Evolutionary conservation across 2,888 invertebrate species (phyloP).

Genomic region (Lapara coniferarum): DNA sequence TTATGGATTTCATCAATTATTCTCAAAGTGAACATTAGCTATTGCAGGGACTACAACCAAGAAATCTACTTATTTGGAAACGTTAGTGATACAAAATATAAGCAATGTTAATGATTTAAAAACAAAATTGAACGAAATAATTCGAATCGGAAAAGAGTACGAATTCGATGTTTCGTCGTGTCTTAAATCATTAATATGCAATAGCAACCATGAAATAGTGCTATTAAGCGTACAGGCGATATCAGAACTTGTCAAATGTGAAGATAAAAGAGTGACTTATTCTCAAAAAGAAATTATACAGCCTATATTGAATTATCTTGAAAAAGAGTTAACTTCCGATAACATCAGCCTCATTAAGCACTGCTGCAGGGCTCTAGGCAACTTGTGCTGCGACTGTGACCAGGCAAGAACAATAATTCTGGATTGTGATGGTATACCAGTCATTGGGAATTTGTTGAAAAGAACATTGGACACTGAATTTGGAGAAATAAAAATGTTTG

Average conservation of each 20-base stretch:
- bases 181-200: slow-evolving; percentile 68
- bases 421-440: slow-evolving; percentile 75
- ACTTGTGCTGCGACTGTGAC: slow-evolving; percentile 95
- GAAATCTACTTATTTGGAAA: slow-evolving; percentile 71
- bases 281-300: slow-evolving; percentile 85
- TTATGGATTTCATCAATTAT: background rate
- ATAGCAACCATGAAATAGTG: slow-evolving; percentile 78
- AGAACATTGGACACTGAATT: slow-evolving; percentile 55
- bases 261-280: slow-evolving; percentile 88
- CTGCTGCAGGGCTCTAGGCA: slow-evolving; percentile 92
- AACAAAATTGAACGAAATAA: slow-evolving; percentile 72
- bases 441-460: slow-evolving; percentile 69
- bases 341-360: slow-evolving; percentile 86
- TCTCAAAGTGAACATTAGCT: background rate
- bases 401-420: slow-evolving; percentile 83
- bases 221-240: slow-evolving; percentile 87
- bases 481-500: slow-evolving; percentile 85
- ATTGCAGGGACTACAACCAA: slow-evolving; percentile 65
- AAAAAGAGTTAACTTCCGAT: slow-evolving; percentile 59
- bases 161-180: slow-evolving; percentile 74
- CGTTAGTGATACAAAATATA: slow-evolving; percentile 70
- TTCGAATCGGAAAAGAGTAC: slow-evolving; percentile 71
- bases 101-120: slow-evolving; percentile 71
- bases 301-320: slow-evolving; percentile 82
- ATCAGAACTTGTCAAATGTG: slow-evolving; percentile 92